Evolutionary conservation across 2,888 invertebrate genomes (phyloP).

Genomic region (Cantharis rufa): DNA sequence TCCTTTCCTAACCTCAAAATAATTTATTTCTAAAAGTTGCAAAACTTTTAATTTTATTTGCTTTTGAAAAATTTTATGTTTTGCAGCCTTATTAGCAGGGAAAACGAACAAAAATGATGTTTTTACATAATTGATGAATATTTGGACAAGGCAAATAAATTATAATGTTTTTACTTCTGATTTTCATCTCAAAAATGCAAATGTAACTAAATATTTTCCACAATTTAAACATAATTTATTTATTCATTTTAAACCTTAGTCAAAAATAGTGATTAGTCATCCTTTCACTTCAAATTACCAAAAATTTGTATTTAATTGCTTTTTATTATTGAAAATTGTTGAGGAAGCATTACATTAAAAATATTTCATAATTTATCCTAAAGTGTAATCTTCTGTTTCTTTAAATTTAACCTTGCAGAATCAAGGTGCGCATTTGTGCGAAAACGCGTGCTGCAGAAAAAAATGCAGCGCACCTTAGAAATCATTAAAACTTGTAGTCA

Average conservation of each 20-base stretch:
- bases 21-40: no score
- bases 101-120: no score
- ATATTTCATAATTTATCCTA: neutral
- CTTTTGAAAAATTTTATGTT: no score
- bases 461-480: neutral
- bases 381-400: neutral
- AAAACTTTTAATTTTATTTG: no score
- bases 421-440: neutral
- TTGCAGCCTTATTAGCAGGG: no score
- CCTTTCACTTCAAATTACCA: neutral
- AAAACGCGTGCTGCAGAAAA: neutral
- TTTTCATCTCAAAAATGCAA: neutral
- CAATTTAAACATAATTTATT: neutral
- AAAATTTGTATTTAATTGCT: neutral
- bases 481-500: neutral
- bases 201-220: neutral
- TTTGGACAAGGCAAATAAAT: no score
- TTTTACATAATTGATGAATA: no score
- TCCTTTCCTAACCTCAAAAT: no score
- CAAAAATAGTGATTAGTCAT: neutral
- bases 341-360: neutral
- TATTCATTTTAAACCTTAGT: neutral
- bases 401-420: neutral
- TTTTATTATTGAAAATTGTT: neutral
- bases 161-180: no score